A percentile compares a stretch with the other conserved stretches of the same genome.
These are phyloP conservation scores for Henicopernis longicauda DNA, from an alignment of 2,113 vertebrate genomes.

Conservation along the genomic window DNA sequence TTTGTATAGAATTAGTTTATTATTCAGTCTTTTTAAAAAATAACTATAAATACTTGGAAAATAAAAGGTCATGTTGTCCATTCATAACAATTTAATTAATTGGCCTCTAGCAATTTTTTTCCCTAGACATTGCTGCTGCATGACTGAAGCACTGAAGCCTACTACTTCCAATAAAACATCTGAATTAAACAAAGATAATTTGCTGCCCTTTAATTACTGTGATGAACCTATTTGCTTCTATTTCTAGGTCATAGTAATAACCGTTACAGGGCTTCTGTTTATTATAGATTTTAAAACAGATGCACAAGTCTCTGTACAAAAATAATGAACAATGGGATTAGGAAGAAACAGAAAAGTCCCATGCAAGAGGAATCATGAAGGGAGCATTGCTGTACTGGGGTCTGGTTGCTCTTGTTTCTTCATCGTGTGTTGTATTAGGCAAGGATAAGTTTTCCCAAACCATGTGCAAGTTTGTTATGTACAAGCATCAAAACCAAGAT, in stretches of 20 bases:
- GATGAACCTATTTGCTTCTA: neutral
- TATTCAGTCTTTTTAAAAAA: neutral
- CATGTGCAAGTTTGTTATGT: neutral
- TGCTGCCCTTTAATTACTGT: neutral
- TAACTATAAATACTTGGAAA: neutral
- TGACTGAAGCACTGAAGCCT: neutral
- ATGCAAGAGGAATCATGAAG: neutral
- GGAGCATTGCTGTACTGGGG: neutral
- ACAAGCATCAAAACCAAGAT: neutral
- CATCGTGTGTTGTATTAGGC: neutral
- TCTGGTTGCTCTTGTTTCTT: neutral
- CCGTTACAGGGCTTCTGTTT: neutral
- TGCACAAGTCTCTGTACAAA: neutral
- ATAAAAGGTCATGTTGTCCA: neutral
- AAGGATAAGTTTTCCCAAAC: neutral
- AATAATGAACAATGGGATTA: neutral
- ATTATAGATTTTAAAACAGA: neutral
- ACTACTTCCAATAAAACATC: neutral
- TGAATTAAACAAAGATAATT: neutral
- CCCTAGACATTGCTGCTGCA: neutral
- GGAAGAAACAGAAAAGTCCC: neutral
- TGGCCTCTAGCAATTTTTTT: neutral
- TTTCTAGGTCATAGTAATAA: neutral
- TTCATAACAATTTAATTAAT: constrained; percentile 3
- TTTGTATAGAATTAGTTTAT: neutral